Evolutionary conservation across 2,113 vertebrate species (phyloP).

Genomic region (Actenoides hombroni): DNA sequence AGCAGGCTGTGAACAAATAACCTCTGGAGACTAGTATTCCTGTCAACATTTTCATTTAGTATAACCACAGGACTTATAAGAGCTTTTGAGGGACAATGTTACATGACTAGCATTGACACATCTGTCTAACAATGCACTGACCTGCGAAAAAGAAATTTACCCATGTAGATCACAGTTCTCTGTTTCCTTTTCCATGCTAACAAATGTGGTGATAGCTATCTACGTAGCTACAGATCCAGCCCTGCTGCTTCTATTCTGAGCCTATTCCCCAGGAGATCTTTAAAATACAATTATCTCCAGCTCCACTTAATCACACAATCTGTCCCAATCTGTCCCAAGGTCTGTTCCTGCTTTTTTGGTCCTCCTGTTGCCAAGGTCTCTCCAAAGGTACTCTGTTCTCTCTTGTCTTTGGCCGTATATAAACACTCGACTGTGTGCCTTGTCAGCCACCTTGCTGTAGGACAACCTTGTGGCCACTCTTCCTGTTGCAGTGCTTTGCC

Average conservation of each 20-base stretch:
- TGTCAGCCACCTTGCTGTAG: not conserved
- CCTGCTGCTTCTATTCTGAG: not conserved
- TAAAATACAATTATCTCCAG: conserved; percentile 32
- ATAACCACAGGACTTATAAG: not conserved
- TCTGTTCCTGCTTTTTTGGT: not conserved
- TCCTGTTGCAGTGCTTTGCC: not conserved
- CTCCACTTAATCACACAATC: conserved; percentile 38
- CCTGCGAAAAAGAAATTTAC: not conserved
- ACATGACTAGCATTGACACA: not conserved
- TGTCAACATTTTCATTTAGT: not conserved
- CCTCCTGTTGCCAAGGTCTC: not conserved
- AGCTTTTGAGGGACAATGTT: not conserved
- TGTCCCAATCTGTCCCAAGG: conserved; percentile 47
- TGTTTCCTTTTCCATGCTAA: not conserved
- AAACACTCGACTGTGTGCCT: not conserved
- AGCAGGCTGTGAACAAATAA: not conserved
- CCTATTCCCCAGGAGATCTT: conserved; percentile 8
- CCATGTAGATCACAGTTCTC: not conserved
- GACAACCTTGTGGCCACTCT: not conserved
- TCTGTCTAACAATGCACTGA: not conserved
- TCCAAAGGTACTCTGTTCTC: not conserved
- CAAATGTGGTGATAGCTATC: not conserved
- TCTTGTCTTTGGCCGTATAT: not conserved
- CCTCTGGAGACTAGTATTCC: not conserved
- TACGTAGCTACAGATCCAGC: not conserved